Percentiles rank a stretch among this genome's conserved stretches.
These are phyloP conservation scores for Drosophila bunnanda DNA, from an alignment of 2,888 invertebrate genomes.

Conservation along the genomic window DNA sequence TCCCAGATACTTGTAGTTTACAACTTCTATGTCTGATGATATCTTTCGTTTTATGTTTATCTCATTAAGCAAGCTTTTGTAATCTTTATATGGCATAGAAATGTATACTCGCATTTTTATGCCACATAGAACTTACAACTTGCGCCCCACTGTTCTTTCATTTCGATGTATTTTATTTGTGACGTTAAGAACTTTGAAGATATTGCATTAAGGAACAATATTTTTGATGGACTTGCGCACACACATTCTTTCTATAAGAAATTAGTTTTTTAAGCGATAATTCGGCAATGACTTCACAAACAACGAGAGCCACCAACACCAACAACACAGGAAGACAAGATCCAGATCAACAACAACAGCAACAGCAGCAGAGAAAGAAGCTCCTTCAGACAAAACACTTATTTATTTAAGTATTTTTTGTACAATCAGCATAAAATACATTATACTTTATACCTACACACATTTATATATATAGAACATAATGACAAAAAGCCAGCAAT, in stretches of 20 bases:
- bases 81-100: slow-evolving; percentile 70
- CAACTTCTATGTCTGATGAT: slow-evolving; percentile 9
- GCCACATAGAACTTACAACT: slow-evolving; percentile 70
- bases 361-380: slow-evolving; percentile 16
- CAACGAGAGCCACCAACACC: slow-evolving; percentile 21
- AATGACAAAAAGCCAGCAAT: slow-evolving; percentile 51
- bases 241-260: slow-evolving; percentile 15
- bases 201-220: slow-evolving; percentile 59
- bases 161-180: slow-evolving; percentile 33
- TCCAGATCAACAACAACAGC: slow-evolving; percentile 7
- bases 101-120: slow-evolving; percentile 15
- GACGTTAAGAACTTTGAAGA: slow-evolving; percentile 61
- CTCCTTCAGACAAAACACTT: slow-evolving; percentile 40
- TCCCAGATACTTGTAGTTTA: background rate
- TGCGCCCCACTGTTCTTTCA: slow-evolving; percentile 18
- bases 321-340: slow-evolving; percentile 42
- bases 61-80: slow-evolving; percentile 42
- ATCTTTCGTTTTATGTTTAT: slow-evolving; percentile 28
- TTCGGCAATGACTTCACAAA: slow-evolving; percentile 41
- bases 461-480: slow-evolving; percentile 23
- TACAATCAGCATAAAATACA: slow-evolving; percentile 61
- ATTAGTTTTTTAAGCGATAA: slow-evolving; percentile 59
- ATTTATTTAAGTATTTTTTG: slow-evolving; percentile 66
- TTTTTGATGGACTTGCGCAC: slow-evolving; percentile 61
- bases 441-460: slow-evolving; percentile 27